These are phyloP conservation scores for Galeruca laticollis DNA, from an alignment of 2,888 invertebrate genomes.

Conservation along the genomic window DNA sequence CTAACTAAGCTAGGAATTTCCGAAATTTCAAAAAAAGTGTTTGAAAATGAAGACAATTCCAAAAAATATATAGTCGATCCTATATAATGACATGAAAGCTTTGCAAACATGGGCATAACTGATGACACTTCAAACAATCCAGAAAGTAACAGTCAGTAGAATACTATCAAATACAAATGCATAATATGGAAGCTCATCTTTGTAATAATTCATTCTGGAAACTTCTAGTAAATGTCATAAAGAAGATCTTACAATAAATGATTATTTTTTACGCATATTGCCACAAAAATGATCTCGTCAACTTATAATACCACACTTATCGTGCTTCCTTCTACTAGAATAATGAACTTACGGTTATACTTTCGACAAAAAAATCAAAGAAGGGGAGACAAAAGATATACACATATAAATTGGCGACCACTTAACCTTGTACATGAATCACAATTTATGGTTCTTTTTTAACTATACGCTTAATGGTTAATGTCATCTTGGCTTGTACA, in stretches of 20 bases:
- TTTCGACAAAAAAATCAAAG: conserved; percentile 17
- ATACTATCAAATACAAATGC: not conserved
- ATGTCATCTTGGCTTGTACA: conserved; percentile 55
- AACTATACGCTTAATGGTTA: conserved; percentile 54
- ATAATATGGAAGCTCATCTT: not conserved
- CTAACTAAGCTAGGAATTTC: no score
- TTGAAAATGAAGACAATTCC: no score
- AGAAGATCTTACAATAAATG: not conserved
- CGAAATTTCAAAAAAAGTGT: no score
- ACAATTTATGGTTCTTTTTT: conserved; percentile 50
- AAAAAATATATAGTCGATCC: no score
- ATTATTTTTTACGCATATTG: not conserved
- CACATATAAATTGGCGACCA: conserved; percentile 45
- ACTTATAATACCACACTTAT: not conserved
- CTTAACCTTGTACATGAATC: conserved; percentile 44
- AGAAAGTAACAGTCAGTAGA: not conserved
- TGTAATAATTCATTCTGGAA: not conserved
- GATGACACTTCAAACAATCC: no score
- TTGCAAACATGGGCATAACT: no score
- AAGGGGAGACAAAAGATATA: conserved; percentile 41
- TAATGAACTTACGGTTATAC: not conserved
- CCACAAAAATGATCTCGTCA: not conserved
- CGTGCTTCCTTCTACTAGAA: not conserved
- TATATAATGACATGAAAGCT: no score
- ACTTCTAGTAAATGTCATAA: not conserved